Conservation (phyloP, 2,888 invertebrate species). For the Ashinkailepas kermadecensis region DNA sequence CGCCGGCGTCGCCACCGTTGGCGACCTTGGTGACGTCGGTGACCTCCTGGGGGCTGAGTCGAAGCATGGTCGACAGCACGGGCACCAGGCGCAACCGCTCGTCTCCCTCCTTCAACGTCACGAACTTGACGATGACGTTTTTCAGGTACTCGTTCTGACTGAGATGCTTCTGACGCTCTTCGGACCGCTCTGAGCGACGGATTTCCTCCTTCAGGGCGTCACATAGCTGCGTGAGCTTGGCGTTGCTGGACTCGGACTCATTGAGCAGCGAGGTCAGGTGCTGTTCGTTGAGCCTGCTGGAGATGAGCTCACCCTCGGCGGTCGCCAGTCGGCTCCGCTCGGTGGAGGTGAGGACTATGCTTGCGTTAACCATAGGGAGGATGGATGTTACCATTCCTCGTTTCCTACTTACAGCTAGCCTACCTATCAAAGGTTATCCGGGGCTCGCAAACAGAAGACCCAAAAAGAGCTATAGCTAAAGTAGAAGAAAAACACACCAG, state of each 20-base stretch:
- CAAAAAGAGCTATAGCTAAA: no score
- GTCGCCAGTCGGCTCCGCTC: constrained; percentile 25
- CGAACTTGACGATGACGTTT: constrained; percentile 89
- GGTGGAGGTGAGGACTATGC: background rate
- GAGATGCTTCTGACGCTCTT: constrained; percentile 67
- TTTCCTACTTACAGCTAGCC: no score
- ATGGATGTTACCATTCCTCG: no score
- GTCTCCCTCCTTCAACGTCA: constrained; percentile 74
- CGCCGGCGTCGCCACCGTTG: constrained; percentile 36
- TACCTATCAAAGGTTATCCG: no score
- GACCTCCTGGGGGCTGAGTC: constrained; percentile 77
- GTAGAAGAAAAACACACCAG: no score
- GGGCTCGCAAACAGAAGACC: no score
- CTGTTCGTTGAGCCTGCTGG: constrained; percentile 42
- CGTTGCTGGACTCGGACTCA: constrained; percentile 82
- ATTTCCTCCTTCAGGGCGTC: constrained; percentile 82
- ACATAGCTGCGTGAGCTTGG: constrained; percentile 51
- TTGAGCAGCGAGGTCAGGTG: constrained; percentile 55
- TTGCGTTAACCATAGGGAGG: no score
- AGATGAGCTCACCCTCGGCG: constrained; percentile 22
- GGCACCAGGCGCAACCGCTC: constrained; percentile 82
- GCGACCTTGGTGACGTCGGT: constrained; percentile 36
- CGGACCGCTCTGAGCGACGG: constrained; percentile 71
- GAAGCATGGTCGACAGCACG: constrained; percentile 86
- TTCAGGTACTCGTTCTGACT: constrained; percentile 93